Evolutionary conservation across 2,797 vertebrate genomes (phyloP).

Genomic region (Melanotaenia nigrans): DNA sequence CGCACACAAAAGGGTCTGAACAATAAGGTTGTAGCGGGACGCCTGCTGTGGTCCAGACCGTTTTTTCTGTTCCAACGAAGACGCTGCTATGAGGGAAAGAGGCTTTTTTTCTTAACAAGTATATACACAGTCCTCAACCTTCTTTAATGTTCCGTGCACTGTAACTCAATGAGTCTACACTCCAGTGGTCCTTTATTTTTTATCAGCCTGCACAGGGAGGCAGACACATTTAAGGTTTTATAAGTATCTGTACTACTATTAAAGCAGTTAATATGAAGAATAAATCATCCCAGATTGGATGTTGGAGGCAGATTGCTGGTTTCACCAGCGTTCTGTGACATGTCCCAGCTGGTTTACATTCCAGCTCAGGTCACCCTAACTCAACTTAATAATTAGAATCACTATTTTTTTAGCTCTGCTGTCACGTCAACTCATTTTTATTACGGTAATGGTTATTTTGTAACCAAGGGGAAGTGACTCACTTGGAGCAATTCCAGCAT

Average conservation of each 20-base stretch:
- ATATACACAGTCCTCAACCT: too few species aligned
- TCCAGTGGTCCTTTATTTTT: too few species aligned
- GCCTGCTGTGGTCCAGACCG: conserved; percentile 8
- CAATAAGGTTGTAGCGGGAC: neutral
- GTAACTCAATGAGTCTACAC: too few species aligned
- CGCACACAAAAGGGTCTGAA: conserved; percentile 23
- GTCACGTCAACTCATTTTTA: neutral
- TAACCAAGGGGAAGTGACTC: conserved; percentile 28
- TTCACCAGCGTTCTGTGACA: neutral
- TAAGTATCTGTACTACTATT: too few species aligned
- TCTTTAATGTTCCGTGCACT: too few species aligned
- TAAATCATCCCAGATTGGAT: too few species aligned
- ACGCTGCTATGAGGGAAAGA: neutral
- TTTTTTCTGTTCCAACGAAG: neutral
- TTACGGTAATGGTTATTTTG: neutral
- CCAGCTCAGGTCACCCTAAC: conserved; percentile 28
- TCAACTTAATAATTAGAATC: conserved; percentile 14
- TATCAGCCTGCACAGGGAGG: too few species aligned
- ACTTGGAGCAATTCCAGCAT: conserved; percentile 22
- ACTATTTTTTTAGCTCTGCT: neutral
- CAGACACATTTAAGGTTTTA: too few species aligned
- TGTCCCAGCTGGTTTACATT: conserved; percentile 58
- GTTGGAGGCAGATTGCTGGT: too few species aligned
- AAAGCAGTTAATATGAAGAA: too few species aligned
- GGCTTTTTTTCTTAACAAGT: neutral